These are phyloP conservation scores for Syngnathus typhle DNA, from an alignment of 2,113 vertebrate genomes.

Conservation along the genomic window DNA sequence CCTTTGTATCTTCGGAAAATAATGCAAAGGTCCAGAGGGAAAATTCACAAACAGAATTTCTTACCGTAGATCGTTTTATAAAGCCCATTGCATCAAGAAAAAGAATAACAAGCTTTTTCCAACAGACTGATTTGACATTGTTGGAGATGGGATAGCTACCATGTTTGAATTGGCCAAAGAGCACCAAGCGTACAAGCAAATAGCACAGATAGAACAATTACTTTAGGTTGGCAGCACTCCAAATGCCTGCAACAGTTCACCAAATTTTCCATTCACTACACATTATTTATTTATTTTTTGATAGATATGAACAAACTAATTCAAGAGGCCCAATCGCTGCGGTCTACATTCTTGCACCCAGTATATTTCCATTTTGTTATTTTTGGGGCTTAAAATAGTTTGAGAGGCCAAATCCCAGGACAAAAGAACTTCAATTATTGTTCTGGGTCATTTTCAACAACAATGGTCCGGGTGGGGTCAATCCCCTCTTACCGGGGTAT, in stretches of 20 bases:
- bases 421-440: background rate
- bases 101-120: background rate
- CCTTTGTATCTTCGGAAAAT: constrained; percentile 1
- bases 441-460: background rate
- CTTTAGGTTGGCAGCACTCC: background rate
- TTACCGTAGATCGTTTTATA: background rate
- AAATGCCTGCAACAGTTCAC: background rate
- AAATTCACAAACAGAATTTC: background rate
- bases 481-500: background rate
- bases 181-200: background rate
- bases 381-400: background rate
- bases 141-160: background rate
- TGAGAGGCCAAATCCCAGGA: background rate
- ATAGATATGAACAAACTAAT: background rate
- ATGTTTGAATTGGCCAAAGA: background rate
- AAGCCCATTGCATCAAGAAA: background rate
- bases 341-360: background rate
- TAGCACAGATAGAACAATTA: background rate
- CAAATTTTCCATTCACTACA: background rate
- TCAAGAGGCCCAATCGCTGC: background rate
- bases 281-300: background rate
- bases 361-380: background rate
- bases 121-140: background rate
- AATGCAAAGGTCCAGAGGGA: background rate
- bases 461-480: background rate